Conservation (phyloP, 92 coral and sea anemone species). For the Siderastrea siderea region DNA sequence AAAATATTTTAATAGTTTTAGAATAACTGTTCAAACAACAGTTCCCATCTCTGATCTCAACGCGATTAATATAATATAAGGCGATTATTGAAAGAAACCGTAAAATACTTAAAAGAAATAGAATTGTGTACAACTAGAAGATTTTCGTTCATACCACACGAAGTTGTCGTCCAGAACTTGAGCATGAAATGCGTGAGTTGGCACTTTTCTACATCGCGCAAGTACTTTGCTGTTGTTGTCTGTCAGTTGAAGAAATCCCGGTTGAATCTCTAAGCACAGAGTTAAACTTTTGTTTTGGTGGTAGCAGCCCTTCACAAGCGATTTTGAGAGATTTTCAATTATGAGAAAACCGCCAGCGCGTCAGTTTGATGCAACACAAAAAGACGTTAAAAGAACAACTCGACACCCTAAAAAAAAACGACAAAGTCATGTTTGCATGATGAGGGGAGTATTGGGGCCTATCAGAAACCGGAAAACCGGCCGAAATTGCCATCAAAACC, state of each 20-base stretch:
- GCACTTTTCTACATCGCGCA: background rate
- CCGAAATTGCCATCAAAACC: no score
- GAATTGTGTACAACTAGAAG: background rate
- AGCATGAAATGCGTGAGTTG: background rate
- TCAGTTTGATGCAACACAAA: background rate
- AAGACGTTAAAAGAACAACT: background rate
- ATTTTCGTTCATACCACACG: slow-evolving; percentile 14
- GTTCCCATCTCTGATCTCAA: background rate
- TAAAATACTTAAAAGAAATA: background rate
- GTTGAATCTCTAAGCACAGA: slow-evolving; percentile 47
- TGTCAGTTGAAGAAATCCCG: slow-evolving; percentile 13
- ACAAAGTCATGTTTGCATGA: background rate
- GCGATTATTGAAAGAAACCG: background rate
- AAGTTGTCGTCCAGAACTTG: slow-evolving; percentile 23
- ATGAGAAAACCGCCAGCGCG: background rate
- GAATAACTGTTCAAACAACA: background rate
- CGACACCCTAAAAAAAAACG: background rate
- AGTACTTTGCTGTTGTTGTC: slow-evolving; percentile 10
- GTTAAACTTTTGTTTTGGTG: slow-evolving; percentile 11
- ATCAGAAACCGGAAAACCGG: no score
- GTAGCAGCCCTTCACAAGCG: slow-evolving; percentile 49
- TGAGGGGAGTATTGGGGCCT: background rate
- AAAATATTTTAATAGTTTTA: no score
- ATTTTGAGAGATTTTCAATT: slow-evolving; percentile 6
- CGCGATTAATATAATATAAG: background rate